A percentile compares a stretch with the other conserved stretches of the same genome.
These are phyloP conservation scores for Tachina fera DNA, from an alignment of 2,888 invertebrate species.

Conservation along the genomic window DNA sequence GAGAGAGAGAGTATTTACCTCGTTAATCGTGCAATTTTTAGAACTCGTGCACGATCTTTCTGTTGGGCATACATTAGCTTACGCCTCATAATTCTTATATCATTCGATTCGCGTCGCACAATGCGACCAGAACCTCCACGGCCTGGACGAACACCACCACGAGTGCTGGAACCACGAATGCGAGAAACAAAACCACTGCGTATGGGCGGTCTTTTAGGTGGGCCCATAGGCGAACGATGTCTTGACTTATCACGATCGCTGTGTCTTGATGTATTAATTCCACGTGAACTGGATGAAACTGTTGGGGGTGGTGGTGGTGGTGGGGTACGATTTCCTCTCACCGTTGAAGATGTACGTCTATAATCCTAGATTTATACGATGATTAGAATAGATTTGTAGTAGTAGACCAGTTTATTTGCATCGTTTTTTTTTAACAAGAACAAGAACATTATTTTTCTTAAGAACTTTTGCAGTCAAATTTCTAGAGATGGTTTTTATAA, in stretches of 20 bases:
- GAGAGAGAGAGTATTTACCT: constrained; percentile 78
- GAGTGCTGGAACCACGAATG: constrained; percentile 77
- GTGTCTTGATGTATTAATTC: constrained; percentile 72
- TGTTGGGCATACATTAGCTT: constrained; percentile 81
- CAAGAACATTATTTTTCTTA: constrained; percentile 47
- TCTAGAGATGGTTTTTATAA: constrained; percentile 56
- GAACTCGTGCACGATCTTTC: constrained; percentile 81
- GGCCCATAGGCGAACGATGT: constrained; percentile 81
- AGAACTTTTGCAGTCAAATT: constrained; percentile 65
- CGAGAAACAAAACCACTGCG: constrained; percentile 80
- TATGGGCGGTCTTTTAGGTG: constrained; percentile 78
- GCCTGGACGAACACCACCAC: constrained; percentile 78
- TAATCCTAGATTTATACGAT: constrained; percentile 82
- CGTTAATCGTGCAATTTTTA: constrained; percentile 82
- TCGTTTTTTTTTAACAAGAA: constrained; percentile 54
- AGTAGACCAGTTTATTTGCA: constrained; percentile 78
- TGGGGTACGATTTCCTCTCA: constrained; percentile 80
- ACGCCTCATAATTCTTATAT: constrained; percentile 81
- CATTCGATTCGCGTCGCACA: constrained; percentile 79
- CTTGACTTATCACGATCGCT: constrained; percentile 76
- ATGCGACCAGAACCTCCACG: constrained; percentile 79
- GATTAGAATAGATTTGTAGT: constrained; percentile 78
- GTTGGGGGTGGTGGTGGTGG: constrained; percentile 80
- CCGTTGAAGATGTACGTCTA: constrained; percentile 80
- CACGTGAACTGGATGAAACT: constrained; percentile 76